A percentile compares a stretch with the other conserved stretches of the same genome.
These are phyloP conservation scores for Diogma glabrata DNA, from an alignment of 2,888 invertebrate genomes.

Conservation along the genomic window DNA sequence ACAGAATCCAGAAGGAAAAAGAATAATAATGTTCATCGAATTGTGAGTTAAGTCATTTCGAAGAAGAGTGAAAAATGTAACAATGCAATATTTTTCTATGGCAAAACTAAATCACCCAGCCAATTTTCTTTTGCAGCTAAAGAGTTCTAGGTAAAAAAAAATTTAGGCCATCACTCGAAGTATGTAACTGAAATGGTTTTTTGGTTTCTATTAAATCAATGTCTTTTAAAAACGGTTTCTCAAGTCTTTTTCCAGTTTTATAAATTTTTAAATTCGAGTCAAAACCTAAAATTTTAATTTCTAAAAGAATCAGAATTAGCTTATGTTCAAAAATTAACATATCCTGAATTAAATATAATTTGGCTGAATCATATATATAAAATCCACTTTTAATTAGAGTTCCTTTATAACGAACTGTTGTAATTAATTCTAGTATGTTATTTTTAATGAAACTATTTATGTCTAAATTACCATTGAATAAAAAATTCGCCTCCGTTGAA, in stretches of 20 bases:
- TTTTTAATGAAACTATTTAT: background rate
- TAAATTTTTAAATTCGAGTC: background rate
- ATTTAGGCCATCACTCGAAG: background rate
- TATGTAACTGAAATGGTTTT: background rate
- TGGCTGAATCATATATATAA: background rate
- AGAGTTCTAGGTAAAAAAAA: background rate
- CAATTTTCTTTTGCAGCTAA: no score
- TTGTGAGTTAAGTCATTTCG: no score
- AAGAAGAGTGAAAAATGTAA: no score
- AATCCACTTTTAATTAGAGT: background rate
- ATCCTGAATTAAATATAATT: background rate
- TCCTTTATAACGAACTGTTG: background rate
- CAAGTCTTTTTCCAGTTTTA: background rate
- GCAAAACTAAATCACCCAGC: no score
- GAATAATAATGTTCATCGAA: no score
- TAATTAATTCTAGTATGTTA: background rate
- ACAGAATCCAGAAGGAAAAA: no score
- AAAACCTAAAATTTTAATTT: background rate
- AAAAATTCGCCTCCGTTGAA: background rate
- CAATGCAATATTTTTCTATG: no score
- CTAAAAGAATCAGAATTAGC: background rate
- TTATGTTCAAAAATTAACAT: background rate
- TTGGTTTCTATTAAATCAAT: background rate
- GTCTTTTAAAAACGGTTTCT: background rate
- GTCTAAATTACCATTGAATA: background rate